Base-by-base conservation (phyloP, 2,888 invertebrate genomes). In the Hirtodrosophila cameraria region DNA sequence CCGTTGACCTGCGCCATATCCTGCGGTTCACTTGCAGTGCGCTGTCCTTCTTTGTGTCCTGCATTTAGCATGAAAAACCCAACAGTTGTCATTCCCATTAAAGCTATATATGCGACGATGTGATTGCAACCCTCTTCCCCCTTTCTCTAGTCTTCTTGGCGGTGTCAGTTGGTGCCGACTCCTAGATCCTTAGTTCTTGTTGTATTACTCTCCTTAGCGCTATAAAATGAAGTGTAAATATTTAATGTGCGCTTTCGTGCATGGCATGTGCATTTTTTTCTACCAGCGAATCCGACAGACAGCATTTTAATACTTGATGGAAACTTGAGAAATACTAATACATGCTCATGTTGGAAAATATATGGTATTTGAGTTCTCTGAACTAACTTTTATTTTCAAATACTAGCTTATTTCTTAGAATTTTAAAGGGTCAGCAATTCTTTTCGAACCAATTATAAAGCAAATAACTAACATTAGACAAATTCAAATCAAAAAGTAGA, bases 211-310 rank as follows among this genome's bases (percentile, higher is more conserved):
- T 66, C 35, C 53, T 48, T 49, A 48, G 28, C 50, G 77, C 82
- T 73, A 89, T 90, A 90, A 89, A 90, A 89, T 88, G 86, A 89
- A 90, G 88, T 89, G 89, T 90, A 90, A 90, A 90, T 90, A 89
- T 90, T 90, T 90, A 90, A 90, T 90, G 89, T 86, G 82, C 87
- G 86, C 89, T 89, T 88, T 86, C 84, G 70, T 86, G 80, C 86
- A 86, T 83, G 80, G 45, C 83, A 64, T 64, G 81, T 80, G 74
- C 57, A 65, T 49, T 45, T 60, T 33, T 25, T 41, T 15, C 18
- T 23, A 15, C 15, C 25, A n/a, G 15, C 27, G 39, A 16, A 38
- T n/a, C 31, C 30, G 35, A 3, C 16, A 27, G 11, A 11, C 9
- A 43, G 12, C 9, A 43, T 61, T 70, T 68, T 61, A 41, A 50